These are phyloP conservation scores for Eulemur macaco DNA, from an alignment of 2,113 vertebrate species.

Conservation along the genomic window DNA sequence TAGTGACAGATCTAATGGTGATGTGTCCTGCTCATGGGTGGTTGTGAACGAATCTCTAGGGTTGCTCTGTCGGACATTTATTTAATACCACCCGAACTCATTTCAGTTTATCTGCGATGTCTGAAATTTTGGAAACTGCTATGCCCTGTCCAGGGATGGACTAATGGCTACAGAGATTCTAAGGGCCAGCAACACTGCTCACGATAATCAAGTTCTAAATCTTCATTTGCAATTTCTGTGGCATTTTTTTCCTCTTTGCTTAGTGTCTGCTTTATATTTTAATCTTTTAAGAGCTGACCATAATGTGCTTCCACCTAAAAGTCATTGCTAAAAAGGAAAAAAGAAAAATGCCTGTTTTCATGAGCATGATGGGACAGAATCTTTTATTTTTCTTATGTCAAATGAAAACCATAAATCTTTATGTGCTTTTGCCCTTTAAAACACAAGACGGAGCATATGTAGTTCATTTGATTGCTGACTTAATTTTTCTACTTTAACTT, in stretches of 20 bases:
- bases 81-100: background rate
- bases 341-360: background rate
- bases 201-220: slow-evolving; percentile 53
- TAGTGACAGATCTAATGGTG: background rate
- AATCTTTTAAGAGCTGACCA: background rate
- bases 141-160: slow-evolving; percentile 26
- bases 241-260: background rate
- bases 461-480: no score
- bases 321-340: background rate
- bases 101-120: slow-evolving; percentile 66
- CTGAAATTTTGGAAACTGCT: background rate
- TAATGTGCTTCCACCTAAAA: background rate
- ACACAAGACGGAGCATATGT: background rate
- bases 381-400: background rate
- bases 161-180: slow-evolving; percentile 6
- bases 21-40: fast-evolving
- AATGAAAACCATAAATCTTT: slow-evolving; percentile 24
- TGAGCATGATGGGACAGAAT: background rate
- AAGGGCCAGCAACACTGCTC: slow-evolving; percentile 4
- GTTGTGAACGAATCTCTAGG: background rate
- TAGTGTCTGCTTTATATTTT: slow-evolving; percentile 51
- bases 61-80: slow-evolving; percentile 2
- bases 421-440: background rate
- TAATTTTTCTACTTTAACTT: background rate
- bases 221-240: slow-evolving; percentile 8